Conservation (phyloP, 2,888 invertebrate species). For the Apotomis betuletana region DNA sequence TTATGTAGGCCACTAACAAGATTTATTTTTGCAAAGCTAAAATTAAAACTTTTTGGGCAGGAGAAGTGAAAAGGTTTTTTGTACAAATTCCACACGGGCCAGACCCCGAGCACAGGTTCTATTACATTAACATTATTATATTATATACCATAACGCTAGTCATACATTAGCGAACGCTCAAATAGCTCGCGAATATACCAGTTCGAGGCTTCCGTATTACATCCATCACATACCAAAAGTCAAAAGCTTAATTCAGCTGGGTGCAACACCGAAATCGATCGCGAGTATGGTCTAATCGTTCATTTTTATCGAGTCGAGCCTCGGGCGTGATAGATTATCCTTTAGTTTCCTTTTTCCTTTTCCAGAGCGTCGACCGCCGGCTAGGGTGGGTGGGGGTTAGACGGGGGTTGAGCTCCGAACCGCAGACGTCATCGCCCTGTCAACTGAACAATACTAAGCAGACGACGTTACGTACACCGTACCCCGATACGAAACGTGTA, state of each 20-base stretch:
- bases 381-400: conserved; percentile 61
- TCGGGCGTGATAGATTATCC: conserved; percentile 82
- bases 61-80: too few relatives aligned
- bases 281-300: conserved; percentile 75
- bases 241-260: conserved; percentile 39
- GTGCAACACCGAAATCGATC: conserved; percentile 69
- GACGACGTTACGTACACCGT: conserved; percentile 73
- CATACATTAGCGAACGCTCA: not conserved
- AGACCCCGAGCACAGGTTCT: too few relatives aligned
- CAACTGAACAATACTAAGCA: conserved; percentile 82
- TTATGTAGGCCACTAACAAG: too few relatives aligned
- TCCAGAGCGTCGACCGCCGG: conserved; percentile 81
- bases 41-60: too few relatives aligned
- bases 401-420: conserved; percentile 63
- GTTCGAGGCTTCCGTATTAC: not conserved
- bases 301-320: conserved; percentile 81
- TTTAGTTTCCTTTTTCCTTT: conserved; percentile 81
- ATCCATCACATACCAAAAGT: conserved; percentile 2
- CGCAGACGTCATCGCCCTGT: conserved; percentile 81
- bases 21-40: too few relatives aligned
- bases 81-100: too few relatives aligned
- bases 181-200: not conserved
- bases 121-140: too few relatives aligned
- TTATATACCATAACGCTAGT: not conserved
- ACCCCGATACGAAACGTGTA: conserved; percentile 70